Percentiles rank a stretch among this genome's conserved stretches.
Conservation (phyloP, 2,888 invertebrate species). For the Corbicula japonica region DNA sequence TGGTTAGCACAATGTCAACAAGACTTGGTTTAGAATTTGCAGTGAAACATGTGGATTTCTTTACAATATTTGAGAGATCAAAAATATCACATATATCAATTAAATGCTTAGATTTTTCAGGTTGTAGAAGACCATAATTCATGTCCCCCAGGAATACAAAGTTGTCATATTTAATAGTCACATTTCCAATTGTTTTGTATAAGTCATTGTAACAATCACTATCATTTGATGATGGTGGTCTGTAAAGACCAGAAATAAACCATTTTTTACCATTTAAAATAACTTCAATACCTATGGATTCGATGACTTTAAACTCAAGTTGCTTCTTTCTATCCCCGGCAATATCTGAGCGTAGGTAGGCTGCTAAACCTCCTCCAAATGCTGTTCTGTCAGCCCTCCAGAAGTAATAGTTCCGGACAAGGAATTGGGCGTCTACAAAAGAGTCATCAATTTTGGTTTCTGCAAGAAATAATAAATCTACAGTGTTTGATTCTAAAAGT, state of each 20-base stretch:
- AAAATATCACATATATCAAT: constrained; percentile 19
- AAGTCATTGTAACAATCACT: background rate
- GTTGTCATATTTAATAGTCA: constrained; percentile 11
- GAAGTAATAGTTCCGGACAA: background rate
- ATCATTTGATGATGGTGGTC: constrained; percentile 5
- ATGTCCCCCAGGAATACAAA: constrained; percentile 8
- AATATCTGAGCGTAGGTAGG: constrained; percentile 10
- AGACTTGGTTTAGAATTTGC: background rate
- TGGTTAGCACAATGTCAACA: constrained; percentile 23
- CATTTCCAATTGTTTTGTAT: constrained; percentile 1
- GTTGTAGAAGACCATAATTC: constrained; percentile 6
- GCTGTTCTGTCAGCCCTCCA: constrained; percentile 20
- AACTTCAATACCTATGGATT: constrained; percentile 39
- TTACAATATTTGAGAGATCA: constrained; percentile 16
- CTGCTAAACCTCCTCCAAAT: constrained; percentile 16
- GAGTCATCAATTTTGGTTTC: constrained; percentile 33
- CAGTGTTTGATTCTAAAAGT: too few species aligned
- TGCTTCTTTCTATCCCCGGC: constrained; percentile 19
- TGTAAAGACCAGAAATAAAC: constrained; percentile 8
- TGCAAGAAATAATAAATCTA: constrained; percentile 31
- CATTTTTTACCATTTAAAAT: constrained; percentile 14
- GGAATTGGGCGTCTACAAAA: constrained; percentile 19
- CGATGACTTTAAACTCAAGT: constrained; percentile 12
- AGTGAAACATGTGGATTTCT: constrained; percentile 17
- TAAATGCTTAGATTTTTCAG: constrained; percentile 4